Evolutionary conservation across 2,888 invertebrate species (phyloP).

Genomic region (Cataglyphis livida): DNA sequence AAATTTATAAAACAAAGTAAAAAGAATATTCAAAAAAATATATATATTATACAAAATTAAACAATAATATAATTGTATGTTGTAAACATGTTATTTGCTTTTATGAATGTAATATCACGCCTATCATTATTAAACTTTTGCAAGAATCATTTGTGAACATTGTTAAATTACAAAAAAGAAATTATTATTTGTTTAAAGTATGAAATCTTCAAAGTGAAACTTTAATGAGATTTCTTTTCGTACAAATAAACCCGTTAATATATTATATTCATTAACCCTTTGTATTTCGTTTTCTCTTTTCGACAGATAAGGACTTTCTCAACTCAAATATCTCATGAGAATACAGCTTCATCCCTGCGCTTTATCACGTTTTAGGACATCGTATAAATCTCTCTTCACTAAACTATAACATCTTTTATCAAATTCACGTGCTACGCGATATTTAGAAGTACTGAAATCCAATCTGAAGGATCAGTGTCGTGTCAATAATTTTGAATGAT

Average conservation of each 20-base stretch:
- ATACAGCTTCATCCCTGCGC: background rate
- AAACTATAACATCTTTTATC: background rate
- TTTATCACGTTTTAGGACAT: background rate
- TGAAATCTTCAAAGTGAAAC: background rate
- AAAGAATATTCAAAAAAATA: background rate
- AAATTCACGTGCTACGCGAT: background rate
- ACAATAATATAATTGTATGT: background rate
- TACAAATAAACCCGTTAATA: background rate
- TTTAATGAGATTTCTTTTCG: background rate
- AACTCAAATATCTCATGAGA: background rate
- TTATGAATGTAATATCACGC: background rate
- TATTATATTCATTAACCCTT: background rate
- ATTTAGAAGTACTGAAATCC: background rate
- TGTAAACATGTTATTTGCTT: background rate
- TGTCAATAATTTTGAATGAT: constrained; percentile 30
- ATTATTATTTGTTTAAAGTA: background rate
- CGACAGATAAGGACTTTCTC: background rate
- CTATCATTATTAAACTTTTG: background rate
- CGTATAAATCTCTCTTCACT: constrained; percentile 3
- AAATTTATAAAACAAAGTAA: background rate
- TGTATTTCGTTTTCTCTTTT: background rate
- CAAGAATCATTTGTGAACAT: background rate
- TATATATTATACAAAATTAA: background rate
- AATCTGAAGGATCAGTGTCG: background rate
- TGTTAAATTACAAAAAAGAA: background rate